phyloP scores from a whole-genome alignment of 2,888 invertebrate species.

The Achlya flavicornis region DNA sequence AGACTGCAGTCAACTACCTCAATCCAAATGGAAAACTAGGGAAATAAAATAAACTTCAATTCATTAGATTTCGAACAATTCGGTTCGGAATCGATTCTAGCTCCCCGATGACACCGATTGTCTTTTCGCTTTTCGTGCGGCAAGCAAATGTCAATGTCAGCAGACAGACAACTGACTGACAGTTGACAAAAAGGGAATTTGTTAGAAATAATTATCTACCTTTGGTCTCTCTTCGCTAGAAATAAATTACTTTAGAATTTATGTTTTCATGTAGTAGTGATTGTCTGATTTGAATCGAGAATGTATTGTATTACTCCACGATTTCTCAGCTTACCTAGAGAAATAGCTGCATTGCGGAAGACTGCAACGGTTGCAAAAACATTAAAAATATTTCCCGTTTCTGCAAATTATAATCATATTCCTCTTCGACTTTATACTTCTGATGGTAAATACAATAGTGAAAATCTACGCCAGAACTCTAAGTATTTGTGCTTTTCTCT shows the following conservation, averaged over 20 bases:
- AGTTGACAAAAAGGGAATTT: no score
- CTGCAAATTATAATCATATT: conserved; percentile 31
- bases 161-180: background rate
- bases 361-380: conserved; percentile 36
- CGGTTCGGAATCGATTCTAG: no score
- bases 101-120: no score
- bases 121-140: no score
- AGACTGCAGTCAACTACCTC: no score
- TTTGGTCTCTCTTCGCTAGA: no score
- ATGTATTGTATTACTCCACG: conserved; percentile 59
- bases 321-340: conserved; percentile 51
- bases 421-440: conserved; percentile 40
- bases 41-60: no score
- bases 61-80: no score
- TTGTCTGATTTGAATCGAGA: conserved; percentile 13
- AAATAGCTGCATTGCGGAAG: conserved; percentile 47
- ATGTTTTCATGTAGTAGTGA: background rate
- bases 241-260: background rate
- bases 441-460: conserved; percentile 32
- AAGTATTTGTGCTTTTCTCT: conserved; percentile 63
- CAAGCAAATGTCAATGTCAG: background rate
- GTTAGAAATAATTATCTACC: background rate
- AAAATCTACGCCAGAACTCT: conserved; percentile 34
- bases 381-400: conserved; percentile 36
- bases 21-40: no score